Conservation (phyloP, 1,140 invertebrate genomes). For the Drosophila carrolli region DNA sequence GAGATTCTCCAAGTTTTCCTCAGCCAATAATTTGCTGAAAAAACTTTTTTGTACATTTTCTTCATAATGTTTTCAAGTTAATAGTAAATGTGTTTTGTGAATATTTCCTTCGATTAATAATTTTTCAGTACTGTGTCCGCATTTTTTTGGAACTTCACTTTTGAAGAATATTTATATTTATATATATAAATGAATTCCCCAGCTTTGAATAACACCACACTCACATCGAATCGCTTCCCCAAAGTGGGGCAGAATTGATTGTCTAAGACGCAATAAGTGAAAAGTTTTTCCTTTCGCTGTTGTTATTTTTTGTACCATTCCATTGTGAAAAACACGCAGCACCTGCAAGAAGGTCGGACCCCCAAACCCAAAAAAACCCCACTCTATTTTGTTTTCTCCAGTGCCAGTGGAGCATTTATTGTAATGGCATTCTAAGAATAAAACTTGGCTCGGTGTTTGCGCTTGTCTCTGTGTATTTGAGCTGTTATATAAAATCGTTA, state of each 20-base stretch:
- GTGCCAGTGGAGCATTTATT: constrained; percentile 44
- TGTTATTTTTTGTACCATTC: constrained; percentile 15
- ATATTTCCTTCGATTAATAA: background rate
- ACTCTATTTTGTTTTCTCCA: constrained; percentile 1
- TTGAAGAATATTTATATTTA: constrained; percentile 19
- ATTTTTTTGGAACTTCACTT: constrained; percentile 3
- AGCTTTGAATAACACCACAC: constrained; percentile 3
- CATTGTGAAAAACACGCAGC: constrained; percentile 39
- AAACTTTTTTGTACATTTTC: no score
- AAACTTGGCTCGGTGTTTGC: constrained; percentile 31
- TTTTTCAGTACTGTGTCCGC: background rate
- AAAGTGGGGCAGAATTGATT: constrained; percentile 19
- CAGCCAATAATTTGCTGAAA: no score
- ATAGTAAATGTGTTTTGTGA: background rate
- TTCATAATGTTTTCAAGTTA: no score
- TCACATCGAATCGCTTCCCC: background rate
- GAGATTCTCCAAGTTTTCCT: no score
- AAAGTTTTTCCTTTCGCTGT: constrained; percentile 26
- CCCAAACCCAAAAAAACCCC: background rate
- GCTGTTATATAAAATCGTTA: constrained; percentile 69
- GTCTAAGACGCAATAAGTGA: constrained; percentile 52
- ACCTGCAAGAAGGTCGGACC: constrained; percentile 41
- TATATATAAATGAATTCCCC: constrained; percentile 33
- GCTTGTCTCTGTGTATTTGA: constrained; percentile 15
- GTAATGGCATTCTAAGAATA: constrained; percentile 68